phyloP scores from a whole-genome alignment of 2,797 vertebrate genomes.

The Ciconia nigra region DNA sequence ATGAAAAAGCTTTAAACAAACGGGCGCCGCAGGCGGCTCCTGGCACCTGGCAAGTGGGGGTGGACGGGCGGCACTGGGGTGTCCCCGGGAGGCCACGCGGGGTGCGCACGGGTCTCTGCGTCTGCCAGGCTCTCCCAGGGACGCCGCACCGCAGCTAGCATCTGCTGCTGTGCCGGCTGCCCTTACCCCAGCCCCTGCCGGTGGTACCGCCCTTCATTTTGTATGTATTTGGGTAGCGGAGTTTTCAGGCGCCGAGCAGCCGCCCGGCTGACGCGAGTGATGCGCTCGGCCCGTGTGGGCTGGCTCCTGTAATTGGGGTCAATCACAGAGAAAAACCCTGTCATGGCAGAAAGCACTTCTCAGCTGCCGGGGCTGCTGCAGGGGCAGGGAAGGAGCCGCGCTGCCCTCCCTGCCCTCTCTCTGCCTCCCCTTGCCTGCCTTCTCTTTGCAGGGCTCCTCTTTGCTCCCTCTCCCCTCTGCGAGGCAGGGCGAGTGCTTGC shows the following conservation, averaged over 20 bases:
- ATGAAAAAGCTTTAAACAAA: neutral
- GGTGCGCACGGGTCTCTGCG: rapidly evolving
- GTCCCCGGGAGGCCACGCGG: rapidly evolving
- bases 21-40: rapidly evolving
- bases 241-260: neutral
- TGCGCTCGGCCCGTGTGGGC: rapidly evolving
- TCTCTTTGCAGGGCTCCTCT: neutral
- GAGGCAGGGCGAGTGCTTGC: neutral
- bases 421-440: neutral
- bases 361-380: neutral
- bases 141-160: neutral
- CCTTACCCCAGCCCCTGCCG: neutral
- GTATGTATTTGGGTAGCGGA: neutral
- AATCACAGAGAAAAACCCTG: neutral
- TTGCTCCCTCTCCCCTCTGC: neutral
- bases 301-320: conserved; percentile 48
- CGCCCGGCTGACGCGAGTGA: neutral
- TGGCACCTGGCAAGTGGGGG: neutral
- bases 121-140: rapidly evolving
- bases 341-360: neutral
- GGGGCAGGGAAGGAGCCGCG: neutral
- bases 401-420: neutral
- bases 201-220: neutral
- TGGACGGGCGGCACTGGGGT: rapidly evolving
- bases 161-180: rapidly evolving